Base-by-base conservation (phyloP, 1,140 invertebrate genomes). In the Teleopsis dalmanni region DNA sequence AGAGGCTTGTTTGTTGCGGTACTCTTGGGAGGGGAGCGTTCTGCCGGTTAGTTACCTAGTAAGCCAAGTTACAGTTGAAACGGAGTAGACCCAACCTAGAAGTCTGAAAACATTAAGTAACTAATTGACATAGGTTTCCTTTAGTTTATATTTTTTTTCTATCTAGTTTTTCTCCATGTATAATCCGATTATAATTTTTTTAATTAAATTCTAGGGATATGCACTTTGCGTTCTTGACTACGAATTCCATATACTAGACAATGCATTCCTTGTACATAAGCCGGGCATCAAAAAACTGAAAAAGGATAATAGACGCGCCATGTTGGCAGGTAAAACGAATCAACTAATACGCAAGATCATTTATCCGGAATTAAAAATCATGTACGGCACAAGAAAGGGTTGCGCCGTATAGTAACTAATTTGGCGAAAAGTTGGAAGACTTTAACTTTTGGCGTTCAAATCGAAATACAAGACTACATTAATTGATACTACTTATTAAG, bases 241-340 rank as follows among this genome's bases (percentile, higher is more conserved):
- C 62, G 88, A 92, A 58, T 91, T 93, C 65, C 81, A 91, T 65
- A 91, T 92, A 55, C 62, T 94, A 56, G 87, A 93, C 71, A 92
- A 92, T 66, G 88, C 86, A 7, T 93, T 91, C 67, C 74, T 93
- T 11, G 86, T 90, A 4, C 89, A 93, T 70, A 83, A 87, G 50
- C 89, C 89, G 0, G 88, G 88, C 16, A 90, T 91, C 41, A 91
- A 91, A 63, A 78, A 83, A 22, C 81, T 82, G 59, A 84, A 82
- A 59, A 86, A 84, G 61, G 85, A 91, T 60, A 73, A 80, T 13
- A 82, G 82, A 48, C 71, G 88, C 21, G 86, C 86, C 21, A 76
- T 81, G 56, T 73, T 91, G 25, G 85, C 86, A 3, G 78, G 77
- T 13, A 85, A 85, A 57, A 91, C 89, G 49, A 88, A 88, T 60